Evolutionary conservation across 2,797 vertebrate species (phyloP).

Genomic region (Setipinna tenuifilis): DNA sequence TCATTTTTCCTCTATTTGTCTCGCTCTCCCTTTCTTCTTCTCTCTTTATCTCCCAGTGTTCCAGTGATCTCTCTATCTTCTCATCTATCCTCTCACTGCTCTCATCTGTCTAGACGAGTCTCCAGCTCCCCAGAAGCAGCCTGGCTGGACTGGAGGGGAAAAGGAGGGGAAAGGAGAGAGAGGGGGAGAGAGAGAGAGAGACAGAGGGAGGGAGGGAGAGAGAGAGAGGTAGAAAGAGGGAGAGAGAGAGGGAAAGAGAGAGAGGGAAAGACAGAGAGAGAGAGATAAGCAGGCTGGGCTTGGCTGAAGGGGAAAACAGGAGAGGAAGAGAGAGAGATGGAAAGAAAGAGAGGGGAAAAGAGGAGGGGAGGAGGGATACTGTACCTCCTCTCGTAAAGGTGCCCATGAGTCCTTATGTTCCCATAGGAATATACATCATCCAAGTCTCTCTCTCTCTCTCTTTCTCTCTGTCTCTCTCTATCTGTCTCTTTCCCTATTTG

Average conservation of each 20-base stretch:
- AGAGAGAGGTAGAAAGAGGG: too few relatives aligned
- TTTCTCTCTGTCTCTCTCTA: neutral
- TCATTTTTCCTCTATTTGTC: too few relatives aligned
- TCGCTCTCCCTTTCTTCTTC: neutral
- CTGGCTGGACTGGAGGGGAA: neutral
- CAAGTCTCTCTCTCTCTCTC: neutral
- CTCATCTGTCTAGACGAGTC: conserved; percentile 1
- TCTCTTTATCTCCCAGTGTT: neutral
- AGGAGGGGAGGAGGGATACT: too few relatives aligned
- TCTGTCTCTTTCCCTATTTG: neutral
- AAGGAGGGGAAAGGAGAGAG: neutral
- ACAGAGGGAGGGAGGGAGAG: too few relatives aligned
- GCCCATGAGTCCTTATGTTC: neutral
- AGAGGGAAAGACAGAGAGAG: neutral
- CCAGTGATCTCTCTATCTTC: conserved; percentile 14
- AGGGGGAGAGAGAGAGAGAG: too few relatives aligned
- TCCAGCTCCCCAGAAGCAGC: conserved; percentile 19
- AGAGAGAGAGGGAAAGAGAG: too few relatives aligned
- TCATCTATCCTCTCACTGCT: neutral
- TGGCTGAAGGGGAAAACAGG: too few relatives aligned
- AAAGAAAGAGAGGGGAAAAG: too few relatives aligned
- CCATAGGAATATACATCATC: conserved; percentile 12
- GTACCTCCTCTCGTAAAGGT: neutral
- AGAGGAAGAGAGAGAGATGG: too few relatives aligned
- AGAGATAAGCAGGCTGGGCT: neutral